These are phyloP conservation scores for Cryptus armator DNA, from an alignment of 2,888 invertebrate species.

Conservation along the genomic window DNA sequence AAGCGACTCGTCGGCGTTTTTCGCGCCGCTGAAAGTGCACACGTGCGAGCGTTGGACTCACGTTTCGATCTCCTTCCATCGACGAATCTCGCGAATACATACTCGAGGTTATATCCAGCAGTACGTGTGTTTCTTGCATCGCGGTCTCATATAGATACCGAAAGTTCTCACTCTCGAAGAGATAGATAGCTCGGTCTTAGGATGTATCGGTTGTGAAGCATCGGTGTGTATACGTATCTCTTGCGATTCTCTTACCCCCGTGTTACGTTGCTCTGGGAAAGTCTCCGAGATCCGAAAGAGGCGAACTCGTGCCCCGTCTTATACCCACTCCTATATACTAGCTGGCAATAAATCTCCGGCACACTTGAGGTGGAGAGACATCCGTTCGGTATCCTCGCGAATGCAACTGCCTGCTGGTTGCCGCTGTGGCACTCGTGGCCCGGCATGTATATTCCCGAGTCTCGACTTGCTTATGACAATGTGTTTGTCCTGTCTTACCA, in stretches of 20 bases:
- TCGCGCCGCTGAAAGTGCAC: conserved; percentile 62
- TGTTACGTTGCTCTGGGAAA: conserved; percentile 80
- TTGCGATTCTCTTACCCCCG: conserved; percentile 31
- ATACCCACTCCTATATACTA: conserved; percentile 48
- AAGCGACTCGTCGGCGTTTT: not conserved
- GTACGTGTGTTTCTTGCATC: conserved; percentile 31
- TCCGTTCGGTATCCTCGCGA: conserved; percentile 67
- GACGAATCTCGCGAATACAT: conserved; percentile 23
- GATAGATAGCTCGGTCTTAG: conserved; percentile 21
- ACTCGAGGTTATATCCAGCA: conserved; percentile 1
- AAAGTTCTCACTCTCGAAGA: conserved; percentile 24
- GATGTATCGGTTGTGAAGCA: not conserved
- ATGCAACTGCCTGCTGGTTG: conserved; percentile 48
- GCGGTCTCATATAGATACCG: conserved; percentile 45
- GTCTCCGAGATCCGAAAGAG: conserved; percentile 69
- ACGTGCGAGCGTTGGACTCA: conserved; percentile 50
- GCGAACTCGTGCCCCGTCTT: conserved; percentile 70
- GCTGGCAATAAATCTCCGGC: conserved; percentile 81
- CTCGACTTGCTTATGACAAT: conserved; percentile 68
- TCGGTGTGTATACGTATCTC: not conserved
- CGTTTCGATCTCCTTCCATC: conserved; percentile 58
- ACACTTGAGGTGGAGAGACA: conserved; percentile 81
- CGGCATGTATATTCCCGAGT: conserved; percentile 30
- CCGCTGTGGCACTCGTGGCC: conserved; percentile 17
- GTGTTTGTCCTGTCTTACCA: conserved; percentile 50